Conservation (phyloP, 2,888 invertebrate species). For the Nomada lathburiana region DNA sequence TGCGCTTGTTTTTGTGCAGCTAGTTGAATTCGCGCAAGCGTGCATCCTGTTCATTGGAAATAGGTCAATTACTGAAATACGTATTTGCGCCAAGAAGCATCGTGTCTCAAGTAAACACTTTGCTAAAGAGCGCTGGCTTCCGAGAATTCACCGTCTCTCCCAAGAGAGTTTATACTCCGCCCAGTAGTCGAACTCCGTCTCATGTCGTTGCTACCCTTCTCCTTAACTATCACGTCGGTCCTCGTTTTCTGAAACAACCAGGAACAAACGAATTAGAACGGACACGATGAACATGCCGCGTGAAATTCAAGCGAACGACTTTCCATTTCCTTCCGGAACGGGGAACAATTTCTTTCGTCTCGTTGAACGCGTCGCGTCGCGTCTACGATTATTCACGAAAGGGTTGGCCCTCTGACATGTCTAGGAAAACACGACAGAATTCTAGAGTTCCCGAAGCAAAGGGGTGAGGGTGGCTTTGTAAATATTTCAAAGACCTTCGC, state of each 20-base stretch:
- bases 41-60: slow-evolving; percentile 53
- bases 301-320: neutral
- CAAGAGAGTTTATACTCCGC: neutral
- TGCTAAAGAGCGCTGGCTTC: neutral
- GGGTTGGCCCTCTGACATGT: neutral
- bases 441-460: neutral
- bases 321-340: neutral
- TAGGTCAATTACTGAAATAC: slow-evolving; percentile 64
- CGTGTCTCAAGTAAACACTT: slow-evolving; percentile 31
- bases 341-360: neutral
- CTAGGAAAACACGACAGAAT: neutral
- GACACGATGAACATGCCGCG: neutral
- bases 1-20: slow-evolving; percentile 29
- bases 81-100: slow-evolving; percentile 27
- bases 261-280: neutral
- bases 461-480: neutral
- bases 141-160: slow-evolving; percentile 3
- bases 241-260: neutral
- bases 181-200: neutral
- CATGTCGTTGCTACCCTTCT: neutral
- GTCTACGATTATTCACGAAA: neutral
- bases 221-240: neutral
- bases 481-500: slow-evolving; percentile 20
- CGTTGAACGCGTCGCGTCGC: neutral
- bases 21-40: slow-evolving; percentile 64